These are phyloP conservation scores for Caenorhabditis sp. DNA, from an alignment of 2,888 invertebrate genomes.

Conservation along the genomic window DNA sequence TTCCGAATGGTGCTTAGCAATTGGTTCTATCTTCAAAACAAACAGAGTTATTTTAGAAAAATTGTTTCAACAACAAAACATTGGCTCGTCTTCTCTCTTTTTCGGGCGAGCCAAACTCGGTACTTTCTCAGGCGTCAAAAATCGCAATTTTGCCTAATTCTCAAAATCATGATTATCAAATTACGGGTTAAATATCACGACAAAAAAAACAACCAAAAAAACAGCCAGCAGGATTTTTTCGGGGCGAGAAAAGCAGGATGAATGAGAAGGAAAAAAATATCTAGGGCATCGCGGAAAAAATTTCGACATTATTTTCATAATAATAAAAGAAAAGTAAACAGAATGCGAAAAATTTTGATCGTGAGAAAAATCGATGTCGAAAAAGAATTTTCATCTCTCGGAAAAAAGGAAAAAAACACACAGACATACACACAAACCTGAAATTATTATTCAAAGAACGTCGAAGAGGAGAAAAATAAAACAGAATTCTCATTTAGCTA, in stretches of 20 bases:
- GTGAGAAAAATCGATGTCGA: neutral
- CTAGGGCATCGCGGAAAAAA: neutral
- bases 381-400: neutral
- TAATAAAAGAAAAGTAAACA: neutral
- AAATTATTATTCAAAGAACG: constrained; percentile 2
- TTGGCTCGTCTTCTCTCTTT: no score
- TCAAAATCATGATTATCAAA: no score
- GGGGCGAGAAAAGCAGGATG: neutral
- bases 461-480: constrained; percentile 4
- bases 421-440: neutral
- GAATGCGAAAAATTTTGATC: neutral
- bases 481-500: neutral
- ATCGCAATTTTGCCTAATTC: no score
- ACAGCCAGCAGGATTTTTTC: no score
- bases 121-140: no score
- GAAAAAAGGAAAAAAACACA: neutral
- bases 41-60: no score
- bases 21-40: no score
- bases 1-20: no score
- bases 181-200: no score
- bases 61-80: no score
- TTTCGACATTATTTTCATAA: neutral
- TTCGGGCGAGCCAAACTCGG: no score
- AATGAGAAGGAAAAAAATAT: neutral
- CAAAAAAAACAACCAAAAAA: no score